phyloP scores from a whole-genome alignment of 2,888 invertebrate genomes.

The Lycia hirtaria region DNA sequence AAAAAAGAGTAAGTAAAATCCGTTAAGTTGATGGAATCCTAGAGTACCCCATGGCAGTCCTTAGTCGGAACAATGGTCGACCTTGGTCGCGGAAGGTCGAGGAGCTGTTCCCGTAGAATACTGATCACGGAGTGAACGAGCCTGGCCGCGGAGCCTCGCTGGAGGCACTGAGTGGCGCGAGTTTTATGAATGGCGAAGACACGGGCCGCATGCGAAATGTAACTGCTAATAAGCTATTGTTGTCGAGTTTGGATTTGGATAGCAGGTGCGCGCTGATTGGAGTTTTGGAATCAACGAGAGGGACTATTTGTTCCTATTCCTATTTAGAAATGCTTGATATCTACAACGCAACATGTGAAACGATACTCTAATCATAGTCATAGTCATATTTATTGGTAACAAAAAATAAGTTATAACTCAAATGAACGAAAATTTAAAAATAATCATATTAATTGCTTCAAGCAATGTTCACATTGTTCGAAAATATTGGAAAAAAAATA shows the following conservation, averaged over 20 bases:
- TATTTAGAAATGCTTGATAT: too few relatives aligned
- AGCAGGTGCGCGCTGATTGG: conserved; percentile 13
- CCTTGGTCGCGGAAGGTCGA: conserved; percentile 55
- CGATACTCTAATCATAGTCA: too few relatives aligned
- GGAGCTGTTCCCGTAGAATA: conserved; percentile 34
- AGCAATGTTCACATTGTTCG: too few relatives aligned
- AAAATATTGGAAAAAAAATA: too few relatives aligned
- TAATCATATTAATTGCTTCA: too few relatives aligned
- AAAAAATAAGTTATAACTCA: too few relatives aligned
- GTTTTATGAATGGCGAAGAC: conserved; percentile 32
- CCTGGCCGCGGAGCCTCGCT: not conserved
- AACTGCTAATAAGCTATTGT: not conserved
- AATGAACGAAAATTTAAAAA: too few relatives aligned
- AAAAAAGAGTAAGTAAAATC: conserved; percentile 3
- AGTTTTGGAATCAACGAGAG: not conserved
- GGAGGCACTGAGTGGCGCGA: conserved; percentile 38
- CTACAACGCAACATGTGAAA: too few relatives aligned
- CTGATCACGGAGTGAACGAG: conserved; percentile 36
- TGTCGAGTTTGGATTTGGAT: conserved; percentile 10
- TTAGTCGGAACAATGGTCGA: conserved; percentile 59
- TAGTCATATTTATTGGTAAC: too few relatives aligned
- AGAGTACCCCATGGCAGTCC: conserved; percentile 30
- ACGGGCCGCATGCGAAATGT: conserved; percentile 22
- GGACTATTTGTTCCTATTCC: not conserved
- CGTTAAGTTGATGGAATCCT: not conserved